phyloP scores from a whole-genome alignment of 2,888 invertebrate genomes.

The Aspidapion aeneum region DNA sequence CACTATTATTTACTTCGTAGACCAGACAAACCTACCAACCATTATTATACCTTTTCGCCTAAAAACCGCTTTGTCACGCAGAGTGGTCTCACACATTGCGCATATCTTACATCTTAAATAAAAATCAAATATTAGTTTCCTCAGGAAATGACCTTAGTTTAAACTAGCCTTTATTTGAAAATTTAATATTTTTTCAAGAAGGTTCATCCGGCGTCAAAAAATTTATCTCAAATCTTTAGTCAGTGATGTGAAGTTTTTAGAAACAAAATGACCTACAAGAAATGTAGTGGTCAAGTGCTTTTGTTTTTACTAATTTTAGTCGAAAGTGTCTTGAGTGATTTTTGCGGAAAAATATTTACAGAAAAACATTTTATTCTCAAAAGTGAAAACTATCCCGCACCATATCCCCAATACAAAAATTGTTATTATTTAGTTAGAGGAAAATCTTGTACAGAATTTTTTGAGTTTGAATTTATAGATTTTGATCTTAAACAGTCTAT shows the following conservation, averaged over 20 bases:
- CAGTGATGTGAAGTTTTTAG: neutral
- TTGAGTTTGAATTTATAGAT: slow-evolving; percentile 55
- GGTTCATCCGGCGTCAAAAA: neutral
- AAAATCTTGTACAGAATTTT: slow-evolving; percentile 50
- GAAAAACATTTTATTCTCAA: slow-evolving; percentile 50
- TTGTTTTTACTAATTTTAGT: neutral
- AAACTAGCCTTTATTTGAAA: slow-evolving; percentile 1
- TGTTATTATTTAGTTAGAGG: slow-evolving; percentile 54
- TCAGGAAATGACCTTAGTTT: slow-evolving; percentile 26
- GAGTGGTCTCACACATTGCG: neutral
- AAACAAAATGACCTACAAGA: neutral
- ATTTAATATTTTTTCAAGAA: neutral
- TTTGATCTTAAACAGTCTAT: slow-evolving; percentile 51
- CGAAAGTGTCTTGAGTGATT: neutral
- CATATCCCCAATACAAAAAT: slow-evolving; percentile 46
- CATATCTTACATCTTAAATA: neutral
- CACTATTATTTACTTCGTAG: neutral
- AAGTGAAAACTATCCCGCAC: slow-evolving; percentile 53
- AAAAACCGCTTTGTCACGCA: neutral
- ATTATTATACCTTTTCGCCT: neutral
- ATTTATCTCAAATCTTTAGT: neutral
- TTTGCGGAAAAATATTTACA: slow-evolving; percentile 47
- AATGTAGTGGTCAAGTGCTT: neutral
- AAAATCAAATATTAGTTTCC: slow-evolving; percentile 27
- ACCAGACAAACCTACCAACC: neutral